Conservation (phyloP, 2,797 vertebrate genomes). For the Alosa sapidissima region DNA sequence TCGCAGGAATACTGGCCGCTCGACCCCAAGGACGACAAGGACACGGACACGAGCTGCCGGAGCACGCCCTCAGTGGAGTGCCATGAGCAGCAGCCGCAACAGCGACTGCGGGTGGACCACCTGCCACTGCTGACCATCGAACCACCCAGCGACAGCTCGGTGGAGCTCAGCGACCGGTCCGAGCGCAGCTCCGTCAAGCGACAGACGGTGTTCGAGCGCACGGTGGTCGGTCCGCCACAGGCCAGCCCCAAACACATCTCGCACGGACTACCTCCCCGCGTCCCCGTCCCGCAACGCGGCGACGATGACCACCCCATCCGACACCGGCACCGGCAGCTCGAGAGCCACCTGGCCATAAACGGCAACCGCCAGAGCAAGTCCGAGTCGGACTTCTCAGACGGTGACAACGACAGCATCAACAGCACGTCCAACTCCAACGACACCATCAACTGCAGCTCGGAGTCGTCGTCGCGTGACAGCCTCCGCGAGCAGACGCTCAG, state of each 20-base stretch:
- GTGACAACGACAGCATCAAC: conserved; percentile 97
- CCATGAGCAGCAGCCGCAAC: conserved; percentile 70
- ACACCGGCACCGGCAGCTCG: conserved; percentile 83
- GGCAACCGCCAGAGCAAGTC: conserved; percentile 94
- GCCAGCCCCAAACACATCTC: conserved; percentile 89
- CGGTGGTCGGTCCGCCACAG: conserved; percentile 75
- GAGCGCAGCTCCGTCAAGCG: conserved; percentile 84
- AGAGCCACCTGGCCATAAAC: conserved; percentile 90
- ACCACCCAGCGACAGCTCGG: conserved; percentile 91
- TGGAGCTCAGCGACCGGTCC: conserved; percentile 85
- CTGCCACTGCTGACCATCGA: conserved; percentile 90
- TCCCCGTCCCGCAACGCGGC: conserved; percentile 69
- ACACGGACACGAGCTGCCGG: conserved; percentile 89
- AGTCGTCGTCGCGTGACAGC: conserved; percentile 93
- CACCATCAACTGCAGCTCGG: conserved; percentile 97
- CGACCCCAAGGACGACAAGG: conserved; percentile 89
- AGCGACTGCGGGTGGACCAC: conserved; percentile 84
- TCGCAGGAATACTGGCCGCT: conserved; percentile 91
- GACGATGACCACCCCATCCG: conserved; percentile 85
- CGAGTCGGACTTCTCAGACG: conserved; percentile 95
- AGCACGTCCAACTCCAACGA: conserved; percentile 99
- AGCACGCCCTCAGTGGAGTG: conserved; percentile 89
- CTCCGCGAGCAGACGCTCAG: conserved; percentile 91
- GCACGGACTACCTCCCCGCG: conserved; percentile 80
- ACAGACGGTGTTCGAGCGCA: conserved; percentile 78